Base-by-base conservation (phyloP, 2,888 invertebrate genomes). In the Zaprionus bogoriensis region DNA sequence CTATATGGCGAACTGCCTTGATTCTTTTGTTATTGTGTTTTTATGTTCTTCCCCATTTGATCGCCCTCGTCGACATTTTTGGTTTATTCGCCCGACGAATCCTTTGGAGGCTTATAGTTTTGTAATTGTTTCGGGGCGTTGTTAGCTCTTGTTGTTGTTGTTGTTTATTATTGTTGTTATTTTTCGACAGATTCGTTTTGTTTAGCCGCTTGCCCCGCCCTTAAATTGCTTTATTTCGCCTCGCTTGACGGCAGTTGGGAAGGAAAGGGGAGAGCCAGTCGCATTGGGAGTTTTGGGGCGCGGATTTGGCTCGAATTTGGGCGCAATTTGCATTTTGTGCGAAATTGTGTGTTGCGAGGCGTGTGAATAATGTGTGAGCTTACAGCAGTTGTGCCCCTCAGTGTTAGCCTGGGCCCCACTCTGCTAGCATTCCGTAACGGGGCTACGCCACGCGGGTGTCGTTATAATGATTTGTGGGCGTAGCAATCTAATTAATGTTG, bases 321-420 rank as follows among this genome's bases (percentile, higher is more conserved):
- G 51, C 59, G 38, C 73, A 78, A 87, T 83, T 83, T 83, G 83
- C 82, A 83, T 83, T 76, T 76, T 60, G 59, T 55, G 83, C 67
- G 57, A 81, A 87, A 82, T 85, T 87, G 66, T 78, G 77, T 67
- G 86, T 85, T 67, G 66, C 68, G 74, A 70, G 67, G 82, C 85
- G 83, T 82, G 86, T 83, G 76, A 82, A 85, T 87, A 83, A 87
- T 83, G 82, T 82, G 80, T 84, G 81, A 80, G 80, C 80, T 81
- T 87, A 52, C 22, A 39, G 25, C 42, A 27, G 30, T 41, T 19
- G 47, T 41, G 19, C 5, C 25, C 30, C 23, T 1, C 12, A n/a
- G n/a, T n/a, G n/a, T n/a, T n/a, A n/a, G 6, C 2, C 1, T 4
- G 9, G 3, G 27, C 4, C 27, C 4, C 5, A 14, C 10, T 4